Base-by-base conservation (phyloP, 2,113 vertebrate species). In the Lepus europaeus region DNA sequence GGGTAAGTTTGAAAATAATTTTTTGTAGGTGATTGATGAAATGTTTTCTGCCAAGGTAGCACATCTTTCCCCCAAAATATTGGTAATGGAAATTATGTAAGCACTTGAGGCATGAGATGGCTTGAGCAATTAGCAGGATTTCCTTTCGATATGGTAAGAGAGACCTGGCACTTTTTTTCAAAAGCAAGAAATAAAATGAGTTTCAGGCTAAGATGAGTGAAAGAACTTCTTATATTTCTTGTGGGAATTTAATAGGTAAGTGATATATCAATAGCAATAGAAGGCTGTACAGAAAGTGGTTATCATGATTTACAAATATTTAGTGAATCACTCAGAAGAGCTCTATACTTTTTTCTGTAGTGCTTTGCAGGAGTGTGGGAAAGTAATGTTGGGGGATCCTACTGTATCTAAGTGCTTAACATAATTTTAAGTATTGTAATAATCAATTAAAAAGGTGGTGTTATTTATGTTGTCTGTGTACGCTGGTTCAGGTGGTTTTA, bases 41-140 rank as follows among this genome's bases (percentile, higher is more conserved):
- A 25, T 91, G n/a, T 84, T 84, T 84, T 84, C 90, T 91, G 45
- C n/a, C n/a, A 66, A 39, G 22, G 31, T 66, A 74, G 23, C 73
- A 83, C 36, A 74, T 16, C 36, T 74, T 83, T 63, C 83, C 56
- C 29, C 64, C 45, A 36, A 45, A 51, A 49, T 64, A 36, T 6
- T 14, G 31, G 7, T 20, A 49, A 29, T 53, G 31, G 39, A 64
- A 51, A 45, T 83, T 83, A 64, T 20, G 1, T 74, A 39, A 73
- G 64, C 56, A 31, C 63, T 74, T 51, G 56, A 64, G 82, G 23
- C 23, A 63, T 87, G 64, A 33, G 78, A 39, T 72, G 27, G 56
- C 20, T 72, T 72, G 68, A 90, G 68, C 63, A 6, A 13, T 59
- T 73, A 82, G 89, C 16, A 20, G 53, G 36, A 33, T 73, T 90